These are phyloP conservation scores for Xenus cinereus DNA, from an alignment of 2,113 vertebrate species.

Conservation along the genomic window DNA sequence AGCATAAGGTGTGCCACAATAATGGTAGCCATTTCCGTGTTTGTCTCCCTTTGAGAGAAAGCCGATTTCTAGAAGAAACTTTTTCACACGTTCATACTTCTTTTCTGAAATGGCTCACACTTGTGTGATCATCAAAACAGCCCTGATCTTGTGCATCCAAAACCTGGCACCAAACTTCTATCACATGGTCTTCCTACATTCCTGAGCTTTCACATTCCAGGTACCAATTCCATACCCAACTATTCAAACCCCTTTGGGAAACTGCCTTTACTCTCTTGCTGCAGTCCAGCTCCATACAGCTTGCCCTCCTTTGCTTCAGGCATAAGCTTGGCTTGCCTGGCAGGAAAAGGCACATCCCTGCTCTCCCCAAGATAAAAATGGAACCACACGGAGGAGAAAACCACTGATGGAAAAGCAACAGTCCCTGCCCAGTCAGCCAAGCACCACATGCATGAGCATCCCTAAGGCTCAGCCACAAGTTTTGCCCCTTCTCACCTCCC, in stretches of 20 bases:
- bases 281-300: not conserved
- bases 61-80: not conserved
- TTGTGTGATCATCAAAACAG: not conserved
- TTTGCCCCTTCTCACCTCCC: not conserved
- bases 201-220: not conserved
- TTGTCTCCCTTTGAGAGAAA: not conserved
- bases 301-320: not conserved
- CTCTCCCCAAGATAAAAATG: not conserved
- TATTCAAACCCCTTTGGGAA: not conserved
- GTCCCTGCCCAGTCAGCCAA: not conserved
- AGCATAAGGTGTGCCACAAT: not conserved
- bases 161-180: not conserved
- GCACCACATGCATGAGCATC: not conserved
- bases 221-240: not conserved
- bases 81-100: not conserved
- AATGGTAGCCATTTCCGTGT: not conserved
- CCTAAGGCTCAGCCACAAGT: not conserved
- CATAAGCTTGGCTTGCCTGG: not conserved
- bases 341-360: not conserved
- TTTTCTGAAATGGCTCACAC: not conserved
- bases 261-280: not conserved
- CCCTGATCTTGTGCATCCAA: not conserved
- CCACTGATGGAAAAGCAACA: not conserved
- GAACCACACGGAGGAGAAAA: not conserved
- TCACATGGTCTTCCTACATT: fast-evolving